Conservation (phyloP, 2,888 invertebrate genomes). For the Teinopalpus imperialis region DNA sequence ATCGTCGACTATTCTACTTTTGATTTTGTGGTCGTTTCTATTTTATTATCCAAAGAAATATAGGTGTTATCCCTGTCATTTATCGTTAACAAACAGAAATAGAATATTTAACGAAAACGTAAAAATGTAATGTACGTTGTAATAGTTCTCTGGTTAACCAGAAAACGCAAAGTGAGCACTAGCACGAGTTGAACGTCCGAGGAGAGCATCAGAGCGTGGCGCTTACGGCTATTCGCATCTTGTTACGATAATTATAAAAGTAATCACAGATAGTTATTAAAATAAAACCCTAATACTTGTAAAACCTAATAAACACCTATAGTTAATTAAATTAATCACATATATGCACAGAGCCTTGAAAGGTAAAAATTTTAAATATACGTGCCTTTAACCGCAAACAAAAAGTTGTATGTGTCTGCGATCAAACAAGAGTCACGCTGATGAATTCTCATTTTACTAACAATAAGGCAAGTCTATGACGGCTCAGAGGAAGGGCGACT, state of each 20-base stretch:
- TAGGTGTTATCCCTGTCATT: too few species aligned
- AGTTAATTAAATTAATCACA: conserved; percentile 2
- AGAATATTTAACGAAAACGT: conserved; percentile 24
- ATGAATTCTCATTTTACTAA: conserved; percentile 61
- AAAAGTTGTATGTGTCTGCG: conserved; percentile 33
- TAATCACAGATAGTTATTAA: too few species aligned
- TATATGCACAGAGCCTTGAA: conserved; percentile 4
- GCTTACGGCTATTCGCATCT: conserved; percentile 54
- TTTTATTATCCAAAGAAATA: too few species aligned
- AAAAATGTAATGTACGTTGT: conserved; percentile 63
- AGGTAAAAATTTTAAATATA: conserved; percentile 7
- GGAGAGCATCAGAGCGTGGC: conserved; percentile 61
- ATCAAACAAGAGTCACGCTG: conserved; percentile 40
- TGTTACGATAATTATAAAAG: too few species aligned
- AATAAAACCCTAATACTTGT: too few species aligned
- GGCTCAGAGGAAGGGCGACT: conserved; percentile 53
- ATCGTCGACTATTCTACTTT: too few species aligned
- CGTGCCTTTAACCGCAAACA: conserved; percentile 28
- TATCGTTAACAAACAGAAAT: too few species aligned
- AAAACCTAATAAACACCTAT: conserved; percentile 31
- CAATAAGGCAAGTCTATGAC: conserved; percentile 58
- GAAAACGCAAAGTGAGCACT: conserved; percentile 60
- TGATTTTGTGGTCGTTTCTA: too few species aligned
- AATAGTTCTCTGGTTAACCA: conserved; percentile 59
- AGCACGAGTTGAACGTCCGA: conserved; percentile 72